Percentiles rank a stretch among this genome's conserved stretches.
Conservation (phyloP, 2,797 vertebrate species). For the Periophthalmus magnuspinnatus region DNA sequence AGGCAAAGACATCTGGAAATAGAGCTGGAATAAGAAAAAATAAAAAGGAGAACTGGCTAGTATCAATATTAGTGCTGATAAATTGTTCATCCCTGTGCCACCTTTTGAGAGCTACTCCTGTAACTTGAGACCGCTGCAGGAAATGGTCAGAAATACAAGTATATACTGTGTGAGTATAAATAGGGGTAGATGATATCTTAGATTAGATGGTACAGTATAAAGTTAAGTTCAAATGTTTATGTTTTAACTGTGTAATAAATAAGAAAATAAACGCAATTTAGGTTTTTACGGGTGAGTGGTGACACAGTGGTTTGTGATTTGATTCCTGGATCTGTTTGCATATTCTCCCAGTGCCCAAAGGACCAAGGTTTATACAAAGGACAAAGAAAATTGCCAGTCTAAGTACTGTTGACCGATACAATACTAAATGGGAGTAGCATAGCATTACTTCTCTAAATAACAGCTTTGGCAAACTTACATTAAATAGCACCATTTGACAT, state of each 20-base stretch:
- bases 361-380: neutral
- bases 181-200: slow-evolving; percentile 19
- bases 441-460: neutral
- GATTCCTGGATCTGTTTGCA: neutral
- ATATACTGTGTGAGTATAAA: slow-evolving; percentile 15
- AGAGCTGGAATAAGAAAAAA: too few relatives aligned
- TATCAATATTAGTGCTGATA: too few relatives aligned
- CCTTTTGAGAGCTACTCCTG: neutral
- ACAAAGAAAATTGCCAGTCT: too few relatives aligned
- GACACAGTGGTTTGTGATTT: neutral
- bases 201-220: neutral
- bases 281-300: neutral
- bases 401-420: neutral
- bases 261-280: neutral
- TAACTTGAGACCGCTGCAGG: slow-evolving; percentile 7
- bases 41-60: too few relatives aligned
- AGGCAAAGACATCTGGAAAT: too few relatives aligned
- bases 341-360: neutral
- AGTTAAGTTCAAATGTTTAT: neutral
- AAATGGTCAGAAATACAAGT: slow-evolving; percentile 5
- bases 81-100: neutral
- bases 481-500: too few relatives aligned
- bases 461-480: neutral
- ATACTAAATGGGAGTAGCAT: neutral
- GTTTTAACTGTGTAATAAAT: too few relatives aligned